Base-by-base conservation (phyloP, 2,888 invertebrate species). In the Thecophora atra region DNA sequence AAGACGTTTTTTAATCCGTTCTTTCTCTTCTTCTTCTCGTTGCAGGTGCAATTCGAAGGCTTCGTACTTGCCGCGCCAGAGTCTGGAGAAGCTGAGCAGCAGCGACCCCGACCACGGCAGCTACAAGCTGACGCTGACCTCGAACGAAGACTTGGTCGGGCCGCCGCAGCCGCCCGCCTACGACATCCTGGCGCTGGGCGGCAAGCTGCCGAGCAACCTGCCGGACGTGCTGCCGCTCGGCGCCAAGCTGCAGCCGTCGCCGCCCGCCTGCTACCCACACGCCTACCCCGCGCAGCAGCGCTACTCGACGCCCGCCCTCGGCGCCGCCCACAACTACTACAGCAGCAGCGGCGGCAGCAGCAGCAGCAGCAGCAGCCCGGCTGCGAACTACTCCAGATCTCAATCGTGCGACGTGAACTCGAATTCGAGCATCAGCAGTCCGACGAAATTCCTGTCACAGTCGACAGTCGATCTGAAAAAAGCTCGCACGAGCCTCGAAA, bases 1-100 rank as follows among this genome's bases (percentile, higher is more conserved):
- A 8, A 21, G 15, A 54, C 54, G 54, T 54, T 37, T 37, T 37
- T 54, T 6, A 21, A 54, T 11, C 15, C 52, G 15, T 24, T 54
- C 21, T 54, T 21, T 71, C 54, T n/a, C 21, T 24, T 54, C 19
- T 54, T 21, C 4, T 88, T 89, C n/a, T n/a, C n/a, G n/a, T n/a
- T n/a, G n/a, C 89, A 93, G 93, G 88, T 92, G 91, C 82, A 92
- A 92, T 82, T 93, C 93, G 69, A 93, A 93, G 87, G 92, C 92
- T 77, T 92, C 93, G 72, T 93, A 93, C 84, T 86, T 93, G 86
- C 91, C 92, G 76, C 89, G 92, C 54, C 89, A 92, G 71, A 92
- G 92, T 81, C 89, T 91, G 75, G 92, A 92, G 77, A 88, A 90
- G 79, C 87, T 89, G 62, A 90, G 90, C 76, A 83, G 82, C 70